These are phyloP conservation scores for Drosophila seguyi DNA, from an alignment of 1,140 invertebrate species.

Conservation along the genomic window DNA sequence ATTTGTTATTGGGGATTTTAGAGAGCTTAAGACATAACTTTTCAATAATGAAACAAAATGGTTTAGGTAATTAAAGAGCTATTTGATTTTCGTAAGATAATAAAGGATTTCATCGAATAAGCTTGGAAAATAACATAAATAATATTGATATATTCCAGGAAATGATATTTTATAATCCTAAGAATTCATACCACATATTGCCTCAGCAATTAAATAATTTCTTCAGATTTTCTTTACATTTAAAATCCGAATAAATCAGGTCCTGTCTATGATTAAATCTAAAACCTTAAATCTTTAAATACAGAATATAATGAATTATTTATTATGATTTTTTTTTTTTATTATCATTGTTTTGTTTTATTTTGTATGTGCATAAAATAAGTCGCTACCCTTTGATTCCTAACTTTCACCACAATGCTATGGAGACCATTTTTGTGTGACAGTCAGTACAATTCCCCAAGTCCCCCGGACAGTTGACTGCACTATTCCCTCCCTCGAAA, in stretches of 20 bases:
- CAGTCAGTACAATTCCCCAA: constrained; percentile 39
- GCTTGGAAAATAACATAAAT: neutral
- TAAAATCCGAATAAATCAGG: neutral
- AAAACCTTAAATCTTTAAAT: neutral
- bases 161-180: neutral
- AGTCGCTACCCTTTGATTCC: constrained; percentile 10
- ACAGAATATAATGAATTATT: neutral
- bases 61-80: neutral
- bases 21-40: neutral
- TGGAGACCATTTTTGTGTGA: constrained; percentile 31
- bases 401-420: constrained; percentile 45
- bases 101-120: neutral
- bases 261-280: neutral
- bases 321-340: no score
- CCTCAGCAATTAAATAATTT: no score
- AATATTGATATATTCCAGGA: neutral
- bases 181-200: neutral
- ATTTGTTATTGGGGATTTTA: neutral
- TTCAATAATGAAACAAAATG: neutral
- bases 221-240: neutral
- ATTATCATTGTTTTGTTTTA: no score
- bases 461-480: constrained; percentile 26
- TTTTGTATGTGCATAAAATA: neutral
- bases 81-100: neutral
- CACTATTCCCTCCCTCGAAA: neutral